These are phyloP conservation scores for Oegoconia quadripuncta DNA, from an alignment of 2,888 invertebrate genomes.

Conservation along the genomic window DNA sequence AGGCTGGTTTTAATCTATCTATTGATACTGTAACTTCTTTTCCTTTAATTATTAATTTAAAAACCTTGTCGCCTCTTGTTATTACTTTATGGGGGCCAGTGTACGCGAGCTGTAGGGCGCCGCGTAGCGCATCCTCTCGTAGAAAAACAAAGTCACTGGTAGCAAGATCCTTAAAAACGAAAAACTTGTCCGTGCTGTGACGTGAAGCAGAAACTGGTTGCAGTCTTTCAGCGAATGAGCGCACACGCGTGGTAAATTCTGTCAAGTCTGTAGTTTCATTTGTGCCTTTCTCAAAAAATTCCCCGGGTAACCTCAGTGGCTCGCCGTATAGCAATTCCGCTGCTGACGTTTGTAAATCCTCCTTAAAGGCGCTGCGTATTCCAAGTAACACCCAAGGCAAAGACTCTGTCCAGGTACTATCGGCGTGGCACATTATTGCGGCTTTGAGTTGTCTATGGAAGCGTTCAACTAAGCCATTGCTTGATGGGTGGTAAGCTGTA, in stretches of 20 bases:
- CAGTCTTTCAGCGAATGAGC: conserved; percentile 3
- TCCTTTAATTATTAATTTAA: conserved; percentile 12
- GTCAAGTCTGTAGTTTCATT: conserved; percentile 6
- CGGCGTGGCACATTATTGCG: conserved; percentile 28
- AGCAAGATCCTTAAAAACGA: conserved; percentile 18
- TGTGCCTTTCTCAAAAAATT: conserved; percentile 14
- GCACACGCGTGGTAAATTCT: conserved; percentile 15
- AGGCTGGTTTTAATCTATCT: conserved; percentile 25
- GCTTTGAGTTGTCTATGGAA: conserved; percentile 24
- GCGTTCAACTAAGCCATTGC: conserved; percentile 24
- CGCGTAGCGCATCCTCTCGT: conserved; percentile 13
- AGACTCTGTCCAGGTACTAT: conserved; percentile 16
- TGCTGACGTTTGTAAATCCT: conserved; percentile 14
- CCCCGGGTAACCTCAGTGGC: conserved; percentile 16
- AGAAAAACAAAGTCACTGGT: conserved; percentile 20
- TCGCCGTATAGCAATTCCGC: conserved; percentile 27
- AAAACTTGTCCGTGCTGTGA: conserved; percentile 10
- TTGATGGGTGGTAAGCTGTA: conserved; percentile 25
- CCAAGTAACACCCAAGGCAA: conserved; percentile 20
- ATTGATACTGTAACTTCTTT: conserved; percentile 16
- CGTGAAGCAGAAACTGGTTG: conserved; percentile 12
- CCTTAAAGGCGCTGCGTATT: conserved; percentile 20
- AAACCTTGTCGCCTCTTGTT: conserved; percentile 7
- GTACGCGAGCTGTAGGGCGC: conserved; percentile 10
- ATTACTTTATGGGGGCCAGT: conserved; percentile 19